Percentiles rank a stretch among this genome's conserved stretches.
Conservation (phyloP, 2,888 invertebrate species). For the Priocnemis perturbator region DNA sequence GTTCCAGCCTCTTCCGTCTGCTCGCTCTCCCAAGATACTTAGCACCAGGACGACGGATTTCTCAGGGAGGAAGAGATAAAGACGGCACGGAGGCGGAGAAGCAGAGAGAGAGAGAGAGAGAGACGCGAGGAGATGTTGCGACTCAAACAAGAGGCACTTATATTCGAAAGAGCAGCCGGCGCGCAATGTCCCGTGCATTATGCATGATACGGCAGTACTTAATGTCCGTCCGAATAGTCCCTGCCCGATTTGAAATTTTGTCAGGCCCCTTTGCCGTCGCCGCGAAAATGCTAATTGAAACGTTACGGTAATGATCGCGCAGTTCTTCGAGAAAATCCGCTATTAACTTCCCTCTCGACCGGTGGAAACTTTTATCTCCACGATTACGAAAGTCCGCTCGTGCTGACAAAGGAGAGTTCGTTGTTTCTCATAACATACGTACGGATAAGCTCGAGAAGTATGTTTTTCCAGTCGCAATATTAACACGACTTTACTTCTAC, state of each 20-base stretch:
- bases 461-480: too few relatives aligned
- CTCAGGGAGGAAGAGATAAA: conserved; percentile 28
- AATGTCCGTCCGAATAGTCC: conserved; percentile 55
- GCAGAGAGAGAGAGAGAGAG: conserved; percentile 12
- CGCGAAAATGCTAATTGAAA: conserved; percentile 48
- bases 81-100: conserved; percentile 2
- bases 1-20: conserved; percentile 71
- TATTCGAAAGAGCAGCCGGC: conserved; percentile 57
- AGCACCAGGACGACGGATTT: conserved; percentile 47
- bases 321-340: conserved; percentile 21
- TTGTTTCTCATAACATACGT: too few relatives aligned
- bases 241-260: conserved; percentile 48
- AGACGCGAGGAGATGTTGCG: conserved; percentile 21
- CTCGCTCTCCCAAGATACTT: conserved; percentile 69
- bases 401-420: too few relatives aligned
- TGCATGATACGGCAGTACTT: conserved; percentile 60
- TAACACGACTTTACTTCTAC: too few relatives aligned
- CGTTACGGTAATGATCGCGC: conserved; percentile 44
- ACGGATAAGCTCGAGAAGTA: too few relatives aligned
- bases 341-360: conserved; percentile 22
- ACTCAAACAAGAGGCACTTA: conserved; percentile 53
- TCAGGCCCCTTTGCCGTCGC: conserved; percentile 8
- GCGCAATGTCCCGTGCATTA: conserved; percentile 59
- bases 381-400: conserved; percentile 2
- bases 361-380: conserved; percentile 11